phyloP scores from a whole-genome alignment of 1,140 invertebrate species.

The Agrypnia vestita region DNA sequence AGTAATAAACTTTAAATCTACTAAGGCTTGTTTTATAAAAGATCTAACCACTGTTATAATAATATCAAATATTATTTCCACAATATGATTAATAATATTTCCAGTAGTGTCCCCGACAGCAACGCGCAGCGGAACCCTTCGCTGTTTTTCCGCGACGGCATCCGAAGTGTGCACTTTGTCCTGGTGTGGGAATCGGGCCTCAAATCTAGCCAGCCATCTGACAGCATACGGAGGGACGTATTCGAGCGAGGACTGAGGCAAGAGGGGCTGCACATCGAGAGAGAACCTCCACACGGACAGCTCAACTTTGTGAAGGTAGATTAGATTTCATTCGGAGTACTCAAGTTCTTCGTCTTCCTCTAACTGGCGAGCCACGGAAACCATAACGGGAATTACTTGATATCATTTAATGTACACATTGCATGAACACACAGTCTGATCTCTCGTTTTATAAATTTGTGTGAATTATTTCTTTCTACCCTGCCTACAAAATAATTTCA shows the following conservation, averaged over 20 bases:
- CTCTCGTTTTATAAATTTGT: no score
- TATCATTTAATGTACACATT: no score
- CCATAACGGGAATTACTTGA: no score
- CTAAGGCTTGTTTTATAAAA: no score
- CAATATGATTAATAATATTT: background rate
- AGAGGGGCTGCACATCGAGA: constrained; percentile 81
- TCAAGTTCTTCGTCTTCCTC: no score
- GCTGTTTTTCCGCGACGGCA: constrained; percentile 79
- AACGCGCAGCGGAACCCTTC: constrained; percentile 68
- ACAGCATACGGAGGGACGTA: constrained; percentile 70
- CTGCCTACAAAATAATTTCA: no score
- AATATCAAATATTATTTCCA: background rate
- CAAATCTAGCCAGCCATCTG: constrained; percentile 68
- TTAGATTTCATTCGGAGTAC: background rate
- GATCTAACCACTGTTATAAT: no score
- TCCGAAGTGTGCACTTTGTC: constrained; percentile 84
- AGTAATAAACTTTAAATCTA: no score
- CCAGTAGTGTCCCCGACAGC: constrained; percentile 48
- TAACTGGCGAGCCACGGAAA: no score
- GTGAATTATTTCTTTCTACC: no score
- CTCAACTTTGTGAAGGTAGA: constrained; percentile 81
- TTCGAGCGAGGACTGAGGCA: constrained; percentile 80
- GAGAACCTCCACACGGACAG: constrained; percentile 76
- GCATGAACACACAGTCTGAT: no score
- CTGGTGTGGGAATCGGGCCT: constrained; percentile 80